These are phyloP conservation scores for Axea sp. DNA, from an alignment of 2,888 invertebrate genomes.

Conservation along the genomic window DNA sequence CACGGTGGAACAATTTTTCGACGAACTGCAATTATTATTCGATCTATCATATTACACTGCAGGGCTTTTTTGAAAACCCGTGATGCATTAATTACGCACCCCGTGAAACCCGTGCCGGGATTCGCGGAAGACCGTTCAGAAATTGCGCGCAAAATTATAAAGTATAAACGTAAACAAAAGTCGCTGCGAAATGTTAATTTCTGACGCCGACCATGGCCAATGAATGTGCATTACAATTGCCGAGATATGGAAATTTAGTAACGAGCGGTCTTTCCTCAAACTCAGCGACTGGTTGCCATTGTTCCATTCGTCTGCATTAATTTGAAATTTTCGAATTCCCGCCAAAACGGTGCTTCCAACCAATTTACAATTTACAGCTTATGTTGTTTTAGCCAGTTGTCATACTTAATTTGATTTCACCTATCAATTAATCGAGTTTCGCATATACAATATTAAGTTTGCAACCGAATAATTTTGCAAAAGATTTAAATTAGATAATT, in stretches of 20 bases:
- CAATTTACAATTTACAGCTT: neutral
- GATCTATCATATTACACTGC: slow-evolving; percentile 34
- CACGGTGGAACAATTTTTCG: slow-evolving; percentile 25
- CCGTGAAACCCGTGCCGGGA: neutral
- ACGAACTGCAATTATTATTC: slow-evolving; percentile 42
- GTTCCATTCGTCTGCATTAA: neutral
- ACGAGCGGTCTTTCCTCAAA: slow-evolving; percentile 58
- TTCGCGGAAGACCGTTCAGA: slow-evolving; percentile 18
- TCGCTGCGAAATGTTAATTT: slow-evolving; percentile 69
- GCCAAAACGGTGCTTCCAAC: neutral
- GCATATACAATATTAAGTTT: too few relatives aligned
- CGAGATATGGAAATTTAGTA: slow-evolving; percentile 76
- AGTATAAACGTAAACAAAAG: slow-evolving; percentile 70
- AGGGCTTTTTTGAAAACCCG: slow-evolving; percentile 3
- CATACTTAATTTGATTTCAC: too few relatives aligned
- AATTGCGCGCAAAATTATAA: slow-evolving; percentile 62
- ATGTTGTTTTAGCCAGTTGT: too few relatives aligned
- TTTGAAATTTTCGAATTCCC: neutral
- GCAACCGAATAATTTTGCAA: too few relatives aligned
- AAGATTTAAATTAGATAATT: too few relatives aligned
- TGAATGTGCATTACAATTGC: slow-evolving; percentile 77
- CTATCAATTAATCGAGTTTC: too few relatives aligned
- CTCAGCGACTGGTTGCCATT: slow-evolving; percentile 1
- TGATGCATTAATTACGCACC: slow-evolving; percentile 34
- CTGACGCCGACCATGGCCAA: slow-evolving; percentile 68